Conservation (phyloP, 2,113 vertebrate genomes). For the Rhagologus leucostigma region DNA sequence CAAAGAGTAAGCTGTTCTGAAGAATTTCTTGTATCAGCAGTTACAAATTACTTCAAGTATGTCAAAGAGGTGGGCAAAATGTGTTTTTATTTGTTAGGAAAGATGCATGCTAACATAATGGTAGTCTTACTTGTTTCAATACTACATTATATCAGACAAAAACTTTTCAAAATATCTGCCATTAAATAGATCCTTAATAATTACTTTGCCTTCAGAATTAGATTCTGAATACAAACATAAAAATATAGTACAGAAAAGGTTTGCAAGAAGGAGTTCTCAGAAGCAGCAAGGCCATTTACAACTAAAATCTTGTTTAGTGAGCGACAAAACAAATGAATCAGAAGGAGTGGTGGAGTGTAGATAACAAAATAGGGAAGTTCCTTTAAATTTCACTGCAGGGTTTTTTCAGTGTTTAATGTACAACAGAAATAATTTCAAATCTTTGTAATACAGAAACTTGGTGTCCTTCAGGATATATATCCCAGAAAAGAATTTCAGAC, state of each 20-base stretch:
- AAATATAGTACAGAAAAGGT: not conserved
- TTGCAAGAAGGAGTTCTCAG: not conserved
- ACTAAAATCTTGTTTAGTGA: not conserved
- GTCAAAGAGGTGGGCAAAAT: not conserved
- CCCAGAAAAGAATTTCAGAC: not conserved
- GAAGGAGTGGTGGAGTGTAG: not conserved
- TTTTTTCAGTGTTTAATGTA: not conserved
- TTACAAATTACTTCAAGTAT: not conserved
- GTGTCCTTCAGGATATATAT: not conserved
- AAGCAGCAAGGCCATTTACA: not conserved
- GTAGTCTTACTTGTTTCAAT: not conserved
- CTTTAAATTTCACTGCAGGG: not conserved
- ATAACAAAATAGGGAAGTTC: not conserved
- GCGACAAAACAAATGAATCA: not conserved
- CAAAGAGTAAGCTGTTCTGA: not conserved
- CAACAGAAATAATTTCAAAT: not conserved
- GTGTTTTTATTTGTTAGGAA: not conserved
- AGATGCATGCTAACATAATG: not conserved
- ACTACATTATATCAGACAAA: not conserved
- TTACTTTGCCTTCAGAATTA: not conserved
- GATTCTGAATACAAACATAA: not conserved
- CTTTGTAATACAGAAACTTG: not conserved
- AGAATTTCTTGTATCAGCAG: not conserved
- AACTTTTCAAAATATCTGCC: not conserved
- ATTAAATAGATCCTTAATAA: not conserved